Evolutionary conservation across 1,140 invertebrate species (phyloP).

Genomic region (Linepithema humile): DNA sequence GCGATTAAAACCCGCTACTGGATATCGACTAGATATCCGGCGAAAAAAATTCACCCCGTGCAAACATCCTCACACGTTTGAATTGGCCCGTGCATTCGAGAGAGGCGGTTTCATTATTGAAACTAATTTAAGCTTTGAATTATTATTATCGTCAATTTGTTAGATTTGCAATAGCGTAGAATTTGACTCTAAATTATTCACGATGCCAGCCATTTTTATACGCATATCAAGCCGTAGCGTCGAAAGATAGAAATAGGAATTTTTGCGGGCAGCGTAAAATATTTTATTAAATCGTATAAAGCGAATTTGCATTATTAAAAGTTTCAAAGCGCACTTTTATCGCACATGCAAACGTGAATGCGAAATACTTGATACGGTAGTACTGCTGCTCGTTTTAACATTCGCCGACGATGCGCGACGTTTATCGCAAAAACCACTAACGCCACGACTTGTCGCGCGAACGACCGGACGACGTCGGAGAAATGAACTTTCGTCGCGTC

Average conservation of each 20-base stretch:
- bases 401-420: neutral
- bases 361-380: no score
- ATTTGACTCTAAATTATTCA: neutral
- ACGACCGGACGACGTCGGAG: constrained; percentile 2
- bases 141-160: neutral
- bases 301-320: neutral
- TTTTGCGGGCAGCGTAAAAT: neutral
- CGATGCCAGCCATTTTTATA: neutral
- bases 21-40: neutral
- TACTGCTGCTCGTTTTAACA: no score
- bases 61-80: neutral
- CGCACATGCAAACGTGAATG: neutral
- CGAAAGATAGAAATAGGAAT: neutral
- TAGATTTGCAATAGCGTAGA: neutral
- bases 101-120: neutral
- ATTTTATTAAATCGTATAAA: neutral
- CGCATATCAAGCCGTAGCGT: no score
- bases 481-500: constrained; percentile 64
- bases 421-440: constrained; percentile 10
- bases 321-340: neutral
- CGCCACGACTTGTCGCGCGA: constrained; percentile 1
- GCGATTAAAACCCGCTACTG: constrained; percentile 44
- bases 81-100: neutral
- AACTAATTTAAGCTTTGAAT: neutral
- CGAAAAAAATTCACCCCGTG: neutral